phyloP scores from a whole-genome alignment of 2,113 vertebrate species.

The Leptocoma aspasia region DNA sequence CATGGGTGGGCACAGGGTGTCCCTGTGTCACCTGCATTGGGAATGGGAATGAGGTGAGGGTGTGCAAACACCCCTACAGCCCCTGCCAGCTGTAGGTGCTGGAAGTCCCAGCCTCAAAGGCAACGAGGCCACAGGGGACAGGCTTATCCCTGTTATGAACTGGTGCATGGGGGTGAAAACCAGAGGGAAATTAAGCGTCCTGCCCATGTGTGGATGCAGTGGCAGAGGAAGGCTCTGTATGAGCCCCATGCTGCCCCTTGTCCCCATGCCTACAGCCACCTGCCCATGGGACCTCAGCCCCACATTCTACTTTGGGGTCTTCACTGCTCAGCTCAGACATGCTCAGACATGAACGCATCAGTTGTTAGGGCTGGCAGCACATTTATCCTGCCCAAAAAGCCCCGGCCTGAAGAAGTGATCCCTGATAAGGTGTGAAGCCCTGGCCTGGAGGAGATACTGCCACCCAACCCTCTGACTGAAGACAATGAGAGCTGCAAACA shows the following conservation, averaged over 20 bases:
- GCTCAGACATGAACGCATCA: background rate
- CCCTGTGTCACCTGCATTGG: background rate
- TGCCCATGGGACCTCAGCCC: background rate
- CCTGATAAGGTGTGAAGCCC: background rate
- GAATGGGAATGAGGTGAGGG: background rate
- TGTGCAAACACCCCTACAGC: accelerated
- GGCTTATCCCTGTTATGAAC: background rate
- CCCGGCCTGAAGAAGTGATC: background rate
- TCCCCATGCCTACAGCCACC: background rate
- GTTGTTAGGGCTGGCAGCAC: background rate
- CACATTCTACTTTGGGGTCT: background rate
- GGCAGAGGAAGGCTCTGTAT: background rate
- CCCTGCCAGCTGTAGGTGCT: background rate
- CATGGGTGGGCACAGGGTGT: background rate
- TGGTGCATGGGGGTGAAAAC: background rate
- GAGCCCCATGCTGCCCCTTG: background rate
- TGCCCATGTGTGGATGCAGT: background rate
- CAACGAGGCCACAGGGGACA: background rate
- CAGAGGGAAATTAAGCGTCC: background rate
- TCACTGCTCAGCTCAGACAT: background rate
- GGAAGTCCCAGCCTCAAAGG: background rate
- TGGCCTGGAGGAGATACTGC: background rate
- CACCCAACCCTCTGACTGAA: background rate
- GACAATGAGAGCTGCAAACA: conserved; percentile 19
- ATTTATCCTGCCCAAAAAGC: background rate